phyloP scores from a whole-genome alignment of 2,797 vertebrate species.

The Clarias pachynema region DNA sequence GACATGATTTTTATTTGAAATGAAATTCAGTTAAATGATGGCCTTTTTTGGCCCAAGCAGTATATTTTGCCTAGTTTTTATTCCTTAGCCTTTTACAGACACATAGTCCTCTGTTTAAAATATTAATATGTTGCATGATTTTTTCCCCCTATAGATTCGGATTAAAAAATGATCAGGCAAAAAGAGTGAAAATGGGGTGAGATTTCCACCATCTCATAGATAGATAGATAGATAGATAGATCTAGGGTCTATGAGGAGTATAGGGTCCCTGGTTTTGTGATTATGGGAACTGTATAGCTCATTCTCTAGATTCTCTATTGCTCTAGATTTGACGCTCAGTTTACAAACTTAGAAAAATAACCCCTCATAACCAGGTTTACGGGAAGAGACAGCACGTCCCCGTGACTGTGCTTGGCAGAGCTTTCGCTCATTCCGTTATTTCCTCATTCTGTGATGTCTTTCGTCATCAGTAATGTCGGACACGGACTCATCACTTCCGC shows the following conservation, averaged over 20 bases:
- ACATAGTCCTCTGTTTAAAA: background rate
- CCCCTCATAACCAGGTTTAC: background rate
- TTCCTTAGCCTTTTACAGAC: background rate
- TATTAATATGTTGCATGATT: background rate
- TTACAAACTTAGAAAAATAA: background rate
- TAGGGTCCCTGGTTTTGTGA: background rate
- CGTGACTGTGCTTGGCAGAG: background rate
- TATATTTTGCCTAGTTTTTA: background rate
- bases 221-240: background rate
- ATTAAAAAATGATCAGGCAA: background rate
- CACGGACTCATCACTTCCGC: slow-evolving; percentile 6
- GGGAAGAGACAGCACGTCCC: background rate
- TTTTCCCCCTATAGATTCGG: background rate
- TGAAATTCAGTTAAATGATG: too few relatives aligned
- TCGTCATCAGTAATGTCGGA: slow-evolving; percentile 3
- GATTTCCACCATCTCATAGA: background rate
- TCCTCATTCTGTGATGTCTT: slow-evolving; percentile 25
- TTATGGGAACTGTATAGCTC: background rate
- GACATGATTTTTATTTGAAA: too few relatives aligned
- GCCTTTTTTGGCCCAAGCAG: too few relatives aligned
- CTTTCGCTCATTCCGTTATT: slow-evolving; percentile 28
- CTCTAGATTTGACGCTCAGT: background rate
- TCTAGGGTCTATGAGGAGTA: too few relatives aligned
- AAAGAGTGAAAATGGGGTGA: background rate
- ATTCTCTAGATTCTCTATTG: background rate